Evolutionary conservation across 2,888 invertebrate genomes (phyloP), one percentile per base, ranked within the genome.

Genomic region (Allophyes oxyacanthae): DNA sequence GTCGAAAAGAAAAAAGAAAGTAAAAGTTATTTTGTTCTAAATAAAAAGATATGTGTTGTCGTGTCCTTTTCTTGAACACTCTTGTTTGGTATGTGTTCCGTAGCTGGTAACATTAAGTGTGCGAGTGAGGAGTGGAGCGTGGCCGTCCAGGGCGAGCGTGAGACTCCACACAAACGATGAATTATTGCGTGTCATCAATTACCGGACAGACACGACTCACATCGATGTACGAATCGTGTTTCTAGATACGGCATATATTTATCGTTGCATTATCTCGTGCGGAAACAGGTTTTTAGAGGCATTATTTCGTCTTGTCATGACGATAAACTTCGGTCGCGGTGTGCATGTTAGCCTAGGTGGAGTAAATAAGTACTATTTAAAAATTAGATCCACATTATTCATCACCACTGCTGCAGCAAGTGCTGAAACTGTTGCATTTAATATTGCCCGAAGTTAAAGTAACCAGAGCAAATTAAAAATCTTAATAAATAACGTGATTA

Each of bases 121-220:
- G 58, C 59, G 67, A 68, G 60, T 68, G 60, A 66, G 65, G 72
- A 72, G 71, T 72, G 75, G 70, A 69, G 66, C 51, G 51, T 59
- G 67, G 64, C 59, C 53, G 63, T 46, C 63, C 57, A 13, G 58
- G 52, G 64, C 52, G 79, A 87, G 87, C 90, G 89, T 88, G 88
- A 85, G 90, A 89, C 85, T 87, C 85, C 82, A 84, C 89, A 89
- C 90, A 91, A 91, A 90, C 90, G 89, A 91, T 92, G 92, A 92
- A 86, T 89, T 92, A 92, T 92, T 87, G 87, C 89, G 76, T 84
- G 85, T 85, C 92, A 91, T 92, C 91, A 90, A 91, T 92, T 92
- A 92, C 89, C 83, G 86, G 87, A 88, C 86, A 80, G 84, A 85
- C 86, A 84, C 81, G 78, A 78, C 72, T 78, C 76, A 72, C 84